Evolutionary conservation across 2,113 vertebrate genomes (phyloP), one percentile per base, ranked within the genome.

Genomic region (Lophius piscatorius): DNA sequence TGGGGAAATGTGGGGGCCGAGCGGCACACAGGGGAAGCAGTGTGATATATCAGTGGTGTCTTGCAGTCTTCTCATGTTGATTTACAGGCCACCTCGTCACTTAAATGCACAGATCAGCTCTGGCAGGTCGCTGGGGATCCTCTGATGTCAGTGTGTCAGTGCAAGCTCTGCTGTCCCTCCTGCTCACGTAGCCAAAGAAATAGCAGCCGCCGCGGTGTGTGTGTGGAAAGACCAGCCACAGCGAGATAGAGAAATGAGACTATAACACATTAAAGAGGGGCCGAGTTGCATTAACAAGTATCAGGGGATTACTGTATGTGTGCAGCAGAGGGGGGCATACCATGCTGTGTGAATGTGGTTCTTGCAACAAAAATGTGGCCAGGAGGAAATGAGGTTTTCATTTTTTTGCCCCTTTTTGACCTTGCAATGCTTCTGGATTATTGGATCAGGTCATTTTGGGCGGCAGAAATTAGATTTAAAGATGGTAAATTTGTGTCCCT

Each of bases 261-360:
- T 59, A 13, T 16, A 63, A 44, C 33, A n/a, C 17, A 46, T 65
- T 40, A 65, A 17, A 59, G 16, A 20, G 34, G 45, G 24, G 20
- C 26, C 23, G 54, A 62, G 47, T 10, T 61, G 66, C 44, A 83
- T 83, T 74, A 80, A 65, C 70, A 64, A 65, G 77, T 3, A 13
- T 59, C 66, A 63, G n/a, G 71, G 68, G 68, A 66, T 56, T 24
- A n/a, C n/a, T n/a, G 11, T 28, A 42, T 44, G 41, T 60, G 48
- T 29, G 41, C n/a, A n/a, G n/a, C n/a, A n/a, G n/a, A n/a, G n/a
- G n/a, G n/a, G n/a, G n/a, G n/a, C n/a, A n/a, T n/a, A n/a, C n/a
- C n/a, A n/a, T n/a, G n/a, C n/a, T 10, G 34, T 17, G 46, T 52
- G 29, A 49, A 50, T 50, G 40, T 44, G 1, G n/a, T n/a, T 23